Base-by-base conservation (phyloP, 2,113 vertebrate species). In the Eurystomus gularis region DNA sequence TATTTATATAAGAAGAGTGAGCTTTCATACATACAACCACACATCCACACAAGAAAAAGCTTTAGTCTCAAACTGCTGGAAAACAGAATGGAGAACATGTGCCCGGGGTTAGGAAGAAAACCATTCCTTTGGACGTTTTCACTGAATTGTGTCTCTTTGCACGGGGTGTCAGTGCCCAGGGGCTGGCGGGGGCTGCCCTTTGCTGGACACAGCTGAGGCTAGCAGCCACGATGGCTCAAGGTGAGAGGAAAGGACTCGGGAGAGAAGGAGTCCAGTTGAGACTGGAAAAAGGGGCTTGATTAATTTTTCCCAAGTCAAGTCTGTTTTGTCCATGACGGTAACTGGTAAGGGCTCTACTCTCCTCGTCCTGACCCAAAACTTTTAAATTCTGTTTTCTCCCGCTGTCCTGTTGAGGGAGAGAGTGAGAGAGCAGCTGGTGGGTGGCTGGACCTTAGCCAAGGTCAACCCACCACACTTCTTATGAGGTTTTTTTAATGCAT, bases 211-310 rank as follows among this genome's bases (percentile, higher is more conserved):
- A 20, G 68, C 17, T 18, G 6, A 55, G 60, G 33, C 33, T 44
- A 3, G 8, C 25, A 31, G 44, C 6, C 33, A 75, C 20, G 26
- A 33, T 10, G 35, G 1, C 51, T 6, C 39, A 20, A 39, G 39
- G 9, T 3, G 0, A 4, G 18, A 21, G 28, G 4, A 33, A 51
- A 72, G 49, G 7, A 33, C 11, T 23, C 13, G 9, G 26, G 20
- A 62, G 20, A 17, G 16, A 46, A 48, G 44, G 28, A 75, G 19
- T 37, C 6, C 17, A 55, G 18, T 0, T 60, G 25, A 70, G 14
- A 21, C 37, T 28, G 14, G 40, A 42, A 62, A 89, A 89, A 79
- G 8, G 8, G 37, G 33, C 51, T 86, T 66, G 31, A 46, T 40
- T 39, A 17, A 55, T 57, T 46, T 61, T 51, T 33, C 33, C 25